Evolutionary conservation across 2,888 invertebrate genomes (phyloP).

Genomic region (Cepaea hortensis): DNA sequence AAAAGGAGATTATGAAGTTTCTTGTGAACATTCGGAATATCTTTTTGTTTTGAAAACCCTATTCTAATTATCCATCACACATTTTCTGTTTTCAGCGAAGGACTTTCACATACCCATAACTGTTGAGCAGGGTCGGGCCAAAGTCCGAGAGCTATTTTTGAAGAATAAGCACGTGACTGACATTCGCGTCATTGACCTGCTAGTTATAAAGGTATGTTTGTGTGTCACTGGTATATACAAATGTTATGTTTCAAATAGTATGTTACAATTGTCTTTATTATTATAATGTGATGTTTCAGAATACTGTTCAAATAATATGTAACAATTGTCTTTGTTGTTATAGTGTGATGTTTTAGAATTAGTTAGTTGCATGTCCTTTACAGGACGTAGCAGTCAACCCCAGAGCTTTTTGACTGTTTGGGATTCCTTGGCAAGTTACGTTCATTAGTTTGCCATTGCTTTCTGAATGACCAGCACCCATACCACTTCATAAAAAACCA

Average conservation of each 20-base stretch:
- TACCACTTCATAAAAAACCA: too few relatives aligned
- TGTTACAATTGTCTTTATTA: neutral
- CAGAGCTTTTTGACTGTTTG: too few relatives aligned
- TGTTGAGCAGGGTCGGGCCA: conserved; percentile 83
- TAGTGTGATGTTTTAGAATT: too few relatives aligned
- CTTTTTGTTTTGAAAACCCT: too few relatives aligned
- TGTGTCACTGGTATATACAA: neutral
- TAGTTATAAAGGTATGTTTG: conserved; percentile 89
- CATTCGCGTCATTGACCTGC: conserved; percentile 91
- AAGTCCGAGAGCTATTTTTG: conserved; percentile 86
- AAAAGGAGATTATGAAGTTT: too few relatives aligned
- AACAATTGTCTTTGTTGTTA: too few relatives aligned
- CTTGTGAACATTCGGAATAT: too few relatives aligned
- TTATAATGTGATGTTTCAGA: neutral
- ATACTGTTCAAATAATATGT: neutral
- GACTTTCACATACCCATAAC: conserved; percentile 89
- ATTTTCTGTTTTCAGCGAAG: conserved; percentile 81
- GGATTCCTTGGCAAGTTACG: too few relatives aligned
- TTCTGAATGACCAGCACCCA: too few relatives aligned
- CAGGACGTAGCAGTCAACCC: too few relatives aligned
- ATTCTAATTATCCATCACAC: neutral
- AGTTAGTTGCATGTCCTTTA: too few relatives aligned
- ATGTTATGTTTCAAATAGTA: neutral
- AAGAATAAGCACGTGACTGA: conserved; percentile 88
- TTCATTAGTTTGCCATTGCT: too few relatives aligned